Base-by-base conservation (phyloP, 1,140 invertebrate genomes). In the Chymomyza costata region DNA sequence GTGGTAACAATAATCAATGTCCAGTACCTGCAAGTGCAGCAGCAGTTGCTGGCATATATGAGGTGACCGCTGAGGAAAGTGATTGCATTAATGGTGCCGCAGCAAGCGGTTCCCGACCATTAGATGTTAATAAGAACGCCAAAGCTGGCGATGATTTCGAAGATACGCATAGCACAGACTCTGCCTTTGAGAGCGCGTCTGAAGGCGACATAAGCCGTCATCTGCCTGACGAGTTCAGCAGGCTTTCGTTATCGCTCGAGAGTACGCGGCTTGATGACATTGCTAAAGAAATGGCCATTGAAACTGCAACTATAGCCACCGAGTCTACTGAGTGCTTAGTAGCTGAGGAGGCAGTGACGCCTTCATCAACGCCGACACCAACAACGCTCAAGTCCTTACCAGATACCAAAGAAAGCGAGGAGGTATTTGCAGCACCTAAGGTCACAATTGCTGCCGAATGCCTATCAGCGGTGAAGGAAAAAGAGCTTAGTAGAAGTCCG, bases 91-190 rank as follows among this genome's bases (percentile, higher is more conserved):
- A 73, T 44, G 60, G 56, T 7, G 38, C 52, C 2, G 45, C 37
- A 8, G 39, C 16, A 2, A 52, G 58, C 11, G 67, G 67, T 0
- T 67, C 71, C 3, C 59, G 74, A 5, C 74, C 73, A 2, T 17
- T 82, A 21, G 82, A 84, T 18, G 71, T 84, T 10, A 84, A 84
- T 25, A 81, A 84, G 19, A 84, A 84, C 30, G 66, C 70, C 16
- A 67, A 62, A 15, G 41, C 41, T 11, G 65, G 30, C 3, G 82
- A 84, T 19, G 82, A 84, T 21, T 84, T 69, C 16, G 82, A 84
- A 53, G 82, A 84, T 45, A 84, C 82, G 37, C 82, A 84, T 53
- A 84, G 82, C 56, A 84, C 74, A n/a, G 82, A 84, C 53, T 84
- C 82, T 41, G 82, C 82, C 17, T 84, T 84, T 13, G 82, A 84